These are phyloP conservation scores for Pampusana beccarii DNA, from an alignment of 2,113 vertebrate genomes.

Conservation along the genomic window DNA sequence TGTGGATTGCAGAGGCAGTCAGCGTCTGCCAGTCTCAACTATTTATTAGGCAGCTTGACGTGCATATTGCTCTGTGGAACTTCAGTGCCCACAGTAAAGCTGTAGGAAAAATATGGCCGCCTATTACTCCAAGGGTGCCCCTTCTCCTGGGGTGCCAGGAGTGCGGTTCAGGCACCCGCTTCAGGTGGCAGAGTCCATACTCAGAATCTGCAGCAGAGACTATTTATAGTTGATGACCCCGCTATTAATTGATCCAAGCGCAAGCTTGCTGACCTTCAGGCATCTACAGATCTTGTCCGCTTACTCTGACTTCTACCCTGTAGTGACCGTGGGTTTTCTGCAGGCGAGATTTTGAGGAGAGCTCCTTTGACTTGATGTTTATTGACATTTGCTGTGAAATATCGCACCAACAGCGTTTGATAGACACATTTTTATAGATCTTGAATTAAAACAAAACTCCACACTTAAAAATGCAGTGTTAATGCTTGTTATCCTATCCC, in stretches of 20 bases:
- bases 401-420: background rate
- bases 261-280: background rate
- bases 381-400: constrained; percentile 15
- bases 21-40: background rate
- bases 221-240: background rate
- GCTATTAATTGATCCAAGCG: background rate
- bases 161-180: background rate
- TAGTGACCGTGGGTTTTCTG: background rate
- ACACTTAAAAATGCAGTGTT: background rate
- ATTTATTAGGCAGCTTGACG: background rate
- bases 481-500: background rate
- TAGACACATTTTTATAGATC: background rate
- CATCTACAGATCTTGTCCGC: background rate
- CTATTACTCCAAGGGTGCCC: too few relatives aligned
- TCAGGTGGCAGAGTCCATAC: accelerated
- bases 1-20: background rate
- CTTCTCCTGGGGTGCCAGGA: background rate
- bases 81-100: background rate
- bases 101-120: background rate
- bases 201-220: background rate
- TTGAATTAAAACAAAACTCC: background rate
- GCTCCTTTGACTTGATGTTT: background rate
- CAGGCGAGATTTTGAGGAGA: background rate
- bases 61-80: background rate
- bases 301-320: background rate